Conservation (phyloP, 2,113 vertebrate genomes). For the Andinoacara biseriatus region DNA sequence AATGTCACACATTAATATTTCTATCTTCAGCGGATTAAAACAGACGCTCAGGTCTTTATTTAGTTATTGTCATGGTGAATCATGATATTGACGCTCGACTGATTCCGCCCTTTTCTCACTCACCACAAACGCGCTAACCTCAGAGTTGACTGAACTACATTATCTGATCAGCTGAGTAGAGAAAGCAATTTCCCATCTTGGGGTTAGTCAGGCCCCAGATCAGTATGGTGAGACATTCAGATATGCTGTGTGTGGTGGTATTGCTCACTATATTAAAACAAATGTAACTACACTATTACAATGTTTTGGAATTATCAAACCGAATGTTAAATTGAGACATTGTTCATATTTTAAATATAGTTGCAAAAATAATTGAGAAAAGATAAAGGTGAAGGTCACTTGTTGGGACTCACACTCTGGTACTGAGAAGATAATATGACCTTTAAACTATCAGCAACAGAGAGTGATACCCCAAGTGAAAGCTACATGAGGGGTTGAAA, state of each 20-base stretch:
- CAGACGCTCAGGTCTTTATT: background rate
- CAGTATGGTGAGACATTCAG: background rate
- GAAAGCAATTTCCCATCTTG: rapidly evolving
- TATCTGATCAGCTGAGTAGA: background rate
- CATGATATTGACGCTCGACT: background rate
- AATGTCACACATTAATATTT: background rate
- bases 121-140: background rate
- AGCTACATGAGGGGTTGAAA: constrained; percentile 24
- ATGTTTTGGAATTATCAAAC: background rate
- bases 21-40: background rate
- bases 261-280: background rate
- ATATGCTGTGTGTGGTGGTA: background rate
- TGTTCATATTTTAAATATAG: background rate
- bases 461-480: constrained; percentile 6
- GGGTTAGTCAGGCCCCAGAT: background rate
- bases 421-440: constrained; percentile 14
- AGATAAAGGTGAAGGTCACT: constrained; percentile 11
- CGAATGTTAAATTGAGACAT: background rate
- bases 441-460: constrained; percentile 17
- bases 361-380: constrained; percentile 1
- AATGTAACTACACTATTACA: rapidly evolving
- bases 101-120: background rate
- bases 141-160: background rate
- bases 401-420: constrained; percentile 5
- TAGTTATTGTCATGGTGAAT: background rate